phyloP scores from a whole-genome alignment of 2,888 invertebrate species.

The Lasioglossum malachurum region DNA sequence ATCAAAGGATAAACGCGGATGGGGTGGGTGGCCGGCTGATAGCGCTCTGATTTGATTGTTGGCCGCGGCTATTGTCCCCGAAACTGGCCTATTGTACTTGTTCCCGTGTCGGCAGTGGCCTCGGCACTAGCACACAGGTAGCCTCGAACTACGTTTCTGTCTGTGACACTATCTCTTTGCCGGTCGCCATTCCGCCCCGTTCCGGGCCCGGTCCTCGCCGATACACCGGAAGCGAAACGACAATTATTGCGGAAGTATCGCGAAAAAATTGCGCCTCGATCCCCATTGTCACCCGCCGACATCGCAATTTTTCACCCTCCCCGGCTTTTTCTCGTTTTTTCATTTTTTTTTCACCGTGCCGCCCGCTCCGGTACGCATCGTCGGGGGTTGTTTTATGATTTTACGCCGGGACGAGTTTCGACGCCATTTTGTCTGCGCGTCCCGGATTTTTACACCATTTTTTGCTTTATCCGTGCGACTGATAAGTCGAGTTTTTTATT shows the following conservation, averaged over 20 bases:
- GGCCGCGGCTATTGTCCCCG: conserved; percentile 83
- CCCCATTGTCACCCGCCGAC: conserved; percentile 5
- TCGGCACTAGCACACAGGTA: conserved; percentile 71
- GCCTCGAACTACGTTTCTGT: conserved; percentile 69
- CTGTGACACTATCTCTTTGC: conserved; percentile 78
- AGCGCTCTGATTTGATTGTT: conserved; percentile 84
- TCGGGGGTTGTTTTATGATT: conserved; percentile 35
- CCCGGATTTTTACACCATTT: conserved; percentile 19
- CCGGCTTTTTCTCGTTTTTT: background rate
- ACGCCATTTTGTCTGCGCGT: conserved; percentile 30
- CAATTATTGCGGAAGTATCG: conserved; percentile 71
- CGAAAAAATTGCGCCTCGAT: conserved; percentile 62
- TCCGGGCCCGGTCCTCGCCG: conserved; percentile 24
- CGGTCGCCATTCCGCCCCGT: conserved; percentile 57
- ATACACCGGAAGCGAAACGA: conserved; percentile 49
- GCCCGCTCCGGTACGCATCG: background rate
- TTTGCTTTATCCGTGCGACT: background rate
- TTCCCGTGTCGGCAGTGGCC: conserved; percentile 60
- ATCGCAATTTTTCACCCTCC: background rate
- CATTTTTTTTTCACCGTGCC: too few species aligned
- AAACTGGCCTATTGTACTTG: conserved; percentile 79
- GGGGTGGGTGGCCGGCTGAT: conserved; percentile 77
- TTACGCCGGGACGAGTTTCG: conserved; percentile 18
- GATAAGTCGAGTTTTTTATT: conserved; percentile 10
- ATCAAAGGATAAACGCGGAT: conserved; percentile 76